phyloP scores from a whole-genome alignment of 2,113 vertebrate genomes.

The Cottus gobio region DNA sequence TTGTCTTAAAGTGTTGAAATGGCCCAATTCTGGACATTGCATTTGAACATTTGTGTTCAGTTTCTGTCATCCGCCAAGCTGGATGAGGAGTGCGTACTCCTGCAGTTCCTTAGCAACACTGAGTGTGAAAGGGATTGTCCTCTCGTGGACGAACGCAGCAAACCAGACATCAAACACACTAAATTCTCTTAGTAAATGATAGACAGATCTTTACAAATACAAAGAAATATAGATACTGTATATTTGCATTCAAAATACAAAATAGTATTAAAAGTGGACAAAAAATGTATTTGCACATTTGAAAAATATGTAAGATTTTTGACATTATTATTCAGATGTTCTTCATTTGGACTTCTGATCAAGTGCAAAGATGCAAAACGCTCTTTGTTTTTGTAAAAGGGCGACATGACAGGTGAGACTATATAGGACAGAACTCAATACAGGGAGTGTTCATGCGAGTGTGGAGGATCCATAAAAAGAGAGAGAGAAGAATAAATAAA shows the following conservation, averaged over 20 bases:
- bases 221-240: background rate
- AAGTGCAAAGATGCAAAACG: no score
- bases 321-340: background rate
- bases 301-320: background rate
- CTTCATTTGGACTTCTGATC: background rate
- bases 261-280: background rate
- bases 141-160: background rate
- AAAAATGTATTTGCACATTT: background rate
- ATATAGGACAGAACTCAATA: background rate
- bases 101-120: slow-evolving; percentile 2
- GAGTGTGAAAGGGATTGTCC: background rate
- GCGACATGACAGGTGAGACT: background rate
- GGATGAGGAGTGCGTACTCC: background rate
- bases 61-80: background rate
- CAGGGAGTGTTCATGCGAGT: background rate
- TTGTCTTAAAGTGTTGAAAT: background rate
- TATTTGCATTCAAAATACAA: background rate
- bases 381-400: no score
- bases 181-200: background rate
- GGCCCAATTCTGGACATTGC: background rate
- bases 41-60: background rate
- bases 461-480: background rate
- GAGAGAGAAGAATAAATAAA: background rate
- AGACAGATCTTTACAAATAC: background rate
- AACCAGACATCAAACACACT: background rate